phyloP scores from a whole-genome alignment of 2,888 invertebrate genomes.

The Venusia cambrica region DNA sequence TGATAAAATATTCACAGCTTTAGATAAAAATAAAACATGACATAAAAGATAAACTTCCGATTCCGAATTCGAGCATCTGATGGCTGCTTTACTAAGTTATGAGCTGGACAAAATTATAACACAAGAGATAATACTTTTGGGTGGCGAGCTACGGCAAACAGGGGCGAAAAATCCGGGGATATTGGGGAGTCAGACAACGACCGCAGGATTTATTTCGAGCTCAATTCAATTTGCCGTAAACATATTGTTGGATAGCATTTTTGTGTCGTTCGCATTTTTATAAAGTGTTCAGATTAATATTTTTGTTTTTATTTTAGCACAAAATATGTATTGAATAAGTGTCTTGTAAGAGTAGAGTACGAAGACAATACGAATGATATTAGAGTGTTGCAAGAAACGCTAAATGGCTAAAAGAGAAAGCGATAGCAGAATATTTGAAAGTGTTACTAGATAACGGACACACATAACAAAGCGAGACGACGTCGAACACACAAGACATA shows the following conservation, averaged over 20 bases:
- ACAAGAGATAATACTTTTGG: conserved; percentile 46
- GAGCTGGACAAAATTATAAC: conserved; percentile 35
- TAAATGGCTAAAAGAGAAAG: conserved; percentile 55
- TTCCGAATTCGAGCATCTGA: conserved; percentile 22
- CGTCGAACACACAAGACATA: conserved; percentile 57
- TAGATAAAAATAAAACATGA: conserved; percentile 3
- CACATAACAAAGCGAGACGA: conserved; percentile 52
- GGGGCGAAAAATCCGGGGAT: conserved; percentile 63
- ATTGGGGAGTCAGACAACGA: conserved; percentile 71
- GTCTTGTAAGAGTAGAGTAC: too few species aligned
- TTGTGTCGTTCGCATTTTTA: conserved; percentile 52
- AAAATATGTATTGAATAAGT: neutral
- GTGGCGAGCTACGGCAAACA: conserved; percentile 61
- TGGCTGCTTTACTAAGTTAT: conserved; percentile 36
- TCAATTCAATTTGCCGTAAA: conserved; percentile 76
- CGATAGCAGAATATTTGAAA: conserved; percentile 56
- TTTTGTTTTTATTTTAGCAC: conserved; percentile 32
- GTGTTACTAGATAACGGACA: conserved; percentile 55
- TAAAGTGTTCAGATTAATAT: too few species aligned
- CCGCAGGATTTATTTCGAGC: conserved; percentile 75
- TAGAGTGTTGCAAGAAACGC: conserved; percentile 19
- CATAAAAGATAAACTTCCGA: conserved; percentile 17
- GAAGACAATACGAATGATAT: too few species aligned
- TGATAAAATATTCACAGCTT: neutral
- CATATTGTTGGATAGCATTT: conserved; percentile 71